These are phyloP conservation scores for Thyatira batis DNA, from an alignment of 2,888 invertebrate genomes.

Conservation along the genomic window DNA sequence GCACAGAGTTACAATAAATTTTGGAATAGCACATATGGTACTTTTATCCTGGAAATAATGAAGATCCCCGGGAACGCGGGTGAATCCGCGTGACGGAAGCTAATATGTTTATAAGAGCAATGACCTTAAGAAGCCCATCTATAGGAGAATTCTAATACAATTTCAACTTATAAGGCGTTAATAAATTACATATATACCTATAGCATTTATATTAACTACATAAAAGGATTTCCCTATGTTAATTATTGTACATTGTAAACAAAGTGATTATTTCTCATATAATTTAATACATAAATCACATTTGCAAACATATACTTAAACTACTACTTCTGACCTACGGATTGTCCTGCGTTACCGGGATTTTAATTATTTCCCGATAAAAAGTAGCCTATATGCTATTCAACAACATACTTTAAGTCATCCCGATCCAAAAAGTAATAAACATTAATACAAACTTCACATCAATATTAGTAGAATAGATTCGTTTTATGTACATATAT, in stretches of 20 bases:
- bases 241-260: conserved; percentile 17
- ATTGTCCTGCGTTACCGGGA: too few species aligned
- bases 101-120: not conserved
- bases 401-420: too few species aligned
- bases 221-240: conserved; percentile 42
- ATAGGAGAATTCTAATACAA: not conserved
- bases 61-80: too few species aligned
- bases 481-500: conserved; percentile 17
- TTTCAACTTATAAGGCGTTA: not conserved
- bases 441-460: too few species aligned
- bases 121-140: not conserved
- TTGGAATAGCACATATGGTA: too few species aligned
- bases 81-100: too few species aligned
- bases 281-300: not conserved
- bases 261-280: not conserved
- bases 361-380: conserved; percentile 5
- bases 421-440: too few species aligned
- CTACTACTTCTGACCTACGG: too few species aligned
- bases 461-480: conserved; percentile 17
- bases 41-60: too few species aligned
- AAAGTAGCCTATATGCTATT: too few species aligned
- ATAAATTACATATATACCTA: conserved; percentile 4
- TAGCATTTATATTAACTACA: conserved; percentile 21
- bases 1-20: too few species aligned
- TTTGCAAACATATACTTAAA: not conserved